A percentile compares a stretch with the other conserved stretches of the same genome.
These are phyloP conservation scores for Parotocinclus haroldoi DNA, from an alignment of 2,797 vertebrate genomes.

Conservation along the genomic window DNA sequence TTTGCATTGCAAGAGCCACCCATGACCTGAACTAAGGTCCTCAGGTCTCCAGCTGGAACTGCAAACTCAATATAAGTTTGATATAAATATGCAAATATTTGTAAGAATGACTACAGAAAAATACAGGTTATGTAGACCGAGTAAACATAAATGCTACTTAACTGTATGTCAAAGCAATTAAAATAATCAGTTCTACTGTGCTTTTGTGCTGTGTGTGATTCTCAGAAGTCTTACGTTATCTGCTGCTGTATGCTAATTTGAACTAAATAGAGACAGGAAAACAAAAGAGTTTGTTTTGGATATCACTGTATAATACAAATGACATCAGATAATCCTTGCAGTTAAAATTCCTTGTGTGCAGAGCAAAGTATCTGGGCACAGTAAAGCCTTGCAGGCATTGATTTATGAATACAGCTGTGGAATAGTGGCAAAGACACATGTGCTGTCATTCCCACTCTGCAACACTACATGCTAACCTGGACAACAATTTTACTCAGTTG, in stretches of 20 bases:
- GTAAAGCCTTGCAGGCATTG: constrained; percentile 25
- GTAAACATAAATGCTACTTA: too few relatives aligned
- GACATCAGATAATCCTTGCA: constrained; percentile 26
- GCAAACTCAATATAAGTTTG: too few relatives aligned
- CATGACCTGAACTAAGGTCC: too few relatives aligned
- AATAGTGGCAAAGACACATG: constrained; percentile 59
- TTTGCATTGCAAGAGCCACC: too few relatives aligned
- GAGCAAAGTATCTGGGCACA: constrained; percentile 10
- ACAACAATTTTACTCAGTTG: constrained; percentile 58
- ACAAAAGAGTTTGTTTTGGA: constrained; percentile 10
- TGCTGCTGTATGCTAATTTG: neutral
- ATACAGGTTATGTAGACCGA: too few relatives aligned
- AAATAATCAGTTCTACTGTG: too few relatives aligned
- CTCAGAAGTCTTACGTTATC: neutral
- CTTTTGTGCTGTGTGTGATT: too few relatives aligned
- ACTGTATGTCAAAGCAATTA: too few relatives aligned
- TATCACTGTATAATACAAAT: constrained; percentile 11
- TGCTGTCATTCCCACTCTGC: constrained; percentile 57
- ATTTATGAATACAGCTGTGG: constrained; percentile 44
- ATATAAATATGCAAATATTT: too few relatives aligned
- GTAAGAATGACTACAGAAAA: too few relatives aligned
- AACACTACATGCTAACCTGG: constrained; percentile 59
- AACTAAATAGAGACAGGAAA: constrained; percentile 11
- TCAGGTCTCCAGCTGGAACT: too few relatives aligned
- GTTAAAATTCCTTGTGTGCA: constrained; percentile 9